A percentile compares a stretch with the other conserved stretches of the same genome.
phyloP scores from a whole-genome alignment of 2,797 vertebrate species.

The Periophthalmus magnuspinnatus region DNA sequence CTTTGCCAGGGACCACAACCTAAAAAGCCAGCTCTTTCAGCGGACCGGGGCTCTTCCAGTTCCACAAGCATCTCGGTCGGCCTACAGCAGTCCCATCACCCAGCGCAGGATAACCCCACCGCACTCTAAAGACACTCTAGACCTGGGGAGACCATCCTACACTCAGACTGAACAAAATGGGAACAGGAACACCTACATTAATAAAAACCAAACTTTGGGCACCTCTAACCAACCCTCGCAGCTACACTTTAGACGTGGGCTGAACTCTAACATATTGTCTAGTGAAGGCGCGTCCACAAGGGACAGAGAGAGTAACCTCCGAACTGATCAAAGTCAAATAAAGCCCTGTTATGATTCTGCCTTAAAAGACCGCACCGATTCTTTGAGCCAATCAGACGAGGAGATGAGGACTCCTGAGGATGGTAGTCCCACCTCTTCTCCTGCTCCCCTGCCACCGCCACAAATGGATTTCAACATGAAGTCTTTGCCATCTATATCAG shows the following conservation, averaged over 20 bases:
- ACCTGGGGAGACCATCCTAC: conserved; percentile 32
- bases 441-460: conserved; percentile 33
- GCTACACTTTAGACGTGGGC: conserved; percentile 39
- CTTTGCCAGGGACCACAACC: conserved; percentile 50
- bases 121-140: conserved; percentile 64
- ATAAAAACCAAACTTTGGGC: conserved; percentile 65
- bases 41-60: conserved; percentile 46
- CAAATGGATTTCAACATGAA: conserved; percentile 32
- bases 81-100: conserved; percentile 76
- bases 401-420: conserved; percentile 79
- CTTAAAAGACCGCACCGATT: conserved; percentile 38
- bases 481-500: conserved; percentile 10
- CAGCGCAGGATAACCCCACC: conserved; percentile 50
- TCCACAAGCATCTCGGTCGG: conserved; percentile 64
- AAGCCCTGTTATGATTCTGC: background rate
- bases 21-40: conserved; percentile 67
- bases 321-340: background rate
- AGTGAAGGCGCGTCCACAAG: background rate
- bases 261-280: conserved; percentile 45
- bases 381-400: conserved; percentile 77
- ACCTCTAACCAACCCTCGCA: conserved; percentile 34
- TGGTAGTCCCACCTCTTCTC: conserved; percentile 60
- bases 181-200: conserved; percentile 57
- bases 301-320: conserved; percentile 48
- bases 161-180: conserved; percentile 39